A percentile compares a stretch with the other conserved stretches of the same genome.
These are phyloP conservation scores for Pogonus chalceus DNA, from an alignment of 1,140 invertebrate genomes.

Conservation along the genomic window DNA sequence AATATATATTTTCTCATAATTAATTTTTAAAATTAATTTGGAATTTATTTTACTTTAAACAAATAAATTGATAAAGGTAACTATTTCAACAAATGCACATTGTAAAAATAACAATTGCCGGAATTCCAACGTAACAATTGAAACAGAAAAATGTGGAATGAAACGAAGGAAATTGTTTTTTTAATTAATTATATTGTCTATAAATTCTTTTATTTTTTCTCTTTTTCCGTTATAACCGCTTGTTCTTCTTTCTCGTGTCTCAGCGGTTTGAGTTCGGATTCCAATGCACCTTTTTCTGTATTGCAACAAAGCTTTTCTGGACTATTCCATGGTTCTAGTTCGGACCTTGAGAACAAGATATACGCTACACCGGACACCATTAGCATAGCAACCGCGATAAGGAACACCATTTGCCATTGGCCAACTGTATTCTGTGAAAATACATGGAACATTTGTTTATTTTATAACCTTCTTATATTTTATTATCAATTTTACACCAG, in stretches of 20 bases:
- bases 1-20: too few relatives aligned
- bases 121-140: too few relatives aligned
- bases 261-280: slow-evolving; percentile 8
- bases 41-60: too few relatives aligned
- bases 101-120: too few relatives aligned
- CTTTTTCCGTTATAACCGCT: neutral
- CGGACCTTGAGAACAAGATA: slow-evolving; percentile 45
- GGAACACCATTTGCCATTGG: slow-evolving; percentile 55
- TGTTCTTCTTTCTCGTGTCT: neutral
- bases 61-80: too few relatives aligned
- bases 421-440: slow-evolving; percentile 55
- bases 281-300: neutral
- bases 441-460: slow-evolving; percentile 6
- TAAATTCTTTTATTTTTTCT: neutral
- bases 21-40: too few relatives aligned
- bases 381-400: slow-evolving; percentile 44
- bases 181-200: too few relatives aligned
- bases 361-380: slow-evolving; percentile 43
- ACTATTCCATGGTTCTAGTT: slow-evolving; percentile 53
- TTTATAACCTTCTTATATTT: slow-evolving; percentile 1
- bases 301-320: slow-evolving; percentile 14
- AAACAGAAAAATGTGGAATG: too few relatives aligned
- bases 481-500: too few relatives aligned
- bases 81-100: too few relatives aligned
- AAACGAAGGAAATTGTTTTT: too few relatives aligned